phyloP scores from a whole-genome alignment of 2,113 vertebrate species.

The Nesogale talazaci region DNA sequence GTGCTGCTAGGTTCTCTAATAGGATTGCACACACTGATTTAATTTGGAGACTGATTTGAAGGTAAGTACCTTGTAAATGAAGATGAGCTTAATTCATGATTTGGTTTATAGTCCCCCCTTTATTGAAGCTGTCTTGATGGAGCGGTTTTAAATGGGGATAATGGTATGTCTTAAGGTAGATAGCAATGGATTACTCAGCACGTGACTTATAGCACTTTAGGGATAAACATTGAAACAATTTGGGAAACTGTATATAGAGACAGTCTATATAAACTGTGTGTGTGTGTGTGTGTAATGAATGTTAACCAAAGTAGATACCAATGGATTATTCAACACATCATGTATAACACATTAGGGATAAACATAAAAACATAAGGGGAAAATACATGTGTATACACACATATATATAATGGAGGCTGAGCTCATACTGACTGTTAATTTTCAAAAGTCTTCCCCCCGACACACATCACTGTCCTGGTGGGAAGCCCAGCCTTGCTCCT shows the following conservation, averaged over 20 bases:
- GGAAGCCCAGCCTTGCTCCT: too few relatives aligned
- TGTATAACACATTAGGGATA: too few relatives aligned
- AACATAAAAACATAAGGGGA: too few relatives aligned
- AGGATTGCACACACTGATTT: slow-evolving; percentile 13
- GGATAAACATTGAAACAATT: too few relatives aligned
- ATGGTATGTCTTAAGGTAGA: not conserved
- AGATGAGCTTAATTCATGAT: not conserved
- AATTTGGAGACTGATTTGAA: slow-evolving; percentile 34
- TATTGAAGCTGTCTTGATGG: not conserved
- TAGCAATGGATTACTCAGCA: too few relatives aligned
- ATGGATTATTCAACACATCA: too few relatives aligned
- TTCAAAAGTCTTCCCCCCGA: not conserved
- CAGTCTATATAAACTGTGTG: too few relatives aligned
- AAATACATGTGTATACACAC: not conserved
- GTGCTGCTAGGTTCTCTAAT: not conserved
- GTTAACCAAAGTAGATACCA: too few relatives aligned
- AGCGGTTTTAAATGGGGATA: not conserved
- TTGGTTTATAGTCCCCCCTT: slow-evolving; percentile 17
- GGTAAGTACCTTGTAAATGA: slow-evolving; percentile 38
- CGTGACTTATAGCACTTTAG: too few relatives aligned
- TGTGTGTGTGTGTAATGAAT: too few relatives aligned
- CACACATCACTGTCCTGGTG: too few relatives aligned
- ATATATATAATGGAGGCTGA: not conserved
- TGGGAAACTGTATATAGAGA: too few relatives aligned
- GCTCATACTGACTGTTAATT: not conserved